Evolutionary conservation across 2,797 vertebrate genomes (phyloP), one percentile per base, ranked within the genome.

Genomic region (Manis crassicaudata): DNA sequence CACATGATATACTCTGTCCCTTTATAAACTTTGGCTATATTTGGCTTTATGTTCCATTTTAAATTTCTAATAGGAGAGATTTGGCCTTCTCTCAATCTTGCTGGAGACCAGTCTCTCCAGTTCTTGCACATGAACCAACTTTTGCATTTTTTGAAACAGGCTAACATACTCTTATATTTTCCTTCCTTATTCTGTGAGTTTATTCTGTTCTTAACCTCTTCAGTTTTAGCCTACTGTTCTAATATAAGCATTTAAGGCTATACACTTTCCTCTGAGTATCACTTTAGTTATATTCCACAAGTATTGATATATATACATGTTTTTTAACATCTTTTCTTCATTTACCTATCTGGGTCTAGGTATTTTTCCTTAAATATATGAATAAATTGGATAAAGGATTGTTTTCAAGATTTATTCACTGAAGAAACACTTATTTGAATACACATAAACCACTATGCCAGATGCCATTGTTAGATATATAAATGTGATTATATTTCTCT

Each of bases 331-430:
- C 2, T 40, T 70, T 63, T 70, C 16, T 63, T 88, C 7, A 40
- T 79, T 85, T 40, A 56, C 56, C 62, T 60, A 0, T 56, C 52
- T 2, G 63, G 35, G 29, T 90, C 46, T 35, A 83, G 80, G 63
- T 93, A 50, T 52, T 94, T 94, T 77, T 81, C 80, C 63, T 83
- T 67, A 85, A 88, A 32, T 65, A 35, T 76, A n/a, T 94, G 21
- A 91, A 50, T 91, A 77, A 93, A 58, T 60, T 60, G 40, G 29
- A 87, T 56, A 88, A 92, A 88, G 29, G 63, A 50, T 83, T 84
- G 0, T 56, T 67, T 90, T 56, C 29, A 72, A 73, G n/a, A 75
- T 65, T 25, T 86, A 10, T 84, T 96, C 76, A 84, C 52, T 91
- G 89, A 86, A 84, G 60, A 92, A 94, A 54, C 50, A 81, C 62